These are phyloP conservation scores for Drosophila merina DNA, from an alignment of 2,888 invertebrate species.

Conservation along the genomic window DNA sequence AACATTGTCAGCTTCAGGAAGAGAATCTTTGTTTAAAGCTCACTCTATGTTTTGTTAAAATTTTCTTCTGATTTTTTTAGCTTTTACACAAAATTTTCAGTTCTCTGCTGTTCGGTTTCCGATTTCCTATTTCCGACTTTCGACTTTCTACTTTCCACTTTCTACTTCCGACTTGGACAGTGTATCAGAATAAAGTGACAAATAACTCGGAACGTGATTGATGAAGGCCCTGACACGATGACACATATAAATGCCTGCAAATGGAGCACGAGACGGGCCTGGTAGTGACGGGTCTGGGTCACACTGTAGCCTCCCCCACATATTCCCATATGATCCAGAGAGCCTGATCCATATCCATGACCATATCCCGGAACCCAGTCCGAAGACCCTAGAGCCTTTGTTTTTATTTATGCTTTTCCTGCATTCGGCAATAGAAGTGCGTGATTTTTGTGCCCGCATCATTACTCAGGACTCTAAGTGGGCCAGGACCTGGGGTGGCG, in stretches of 20 bases:
- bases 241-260: conserved; percentile 77
- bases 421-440: conserved; percentile 49
- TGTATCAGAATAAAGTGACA: conserved; percentile 61
- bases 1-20: too few species aligned
- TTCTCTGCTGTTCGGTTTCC: too few species aligned
- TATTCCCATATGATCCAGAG: background rate
- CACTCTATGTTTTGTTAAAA: too few species aligned
- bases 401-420: conserved; percentile 22
- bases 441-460: conserved; percentile 56
- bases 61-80: too few species aligned
- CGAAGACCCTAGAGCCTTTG: conserved; percentile 8
- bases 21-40: too few species aligned
- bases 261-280: conserved; percentile 65
- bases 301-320: conserved; percentile 14
- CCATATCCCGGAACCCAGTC: background rate
- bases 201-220: conserved; percentile 76
- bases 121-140: too few species aligned
- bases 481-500: background rate
- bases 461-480: conserved; percentile 57
- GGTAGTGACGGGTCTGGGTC: conserved; percentile 57
- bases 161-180: background rate
- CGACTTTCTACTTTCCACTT: too few species aligned
- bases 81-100: too few species aligned
- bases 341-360: conserved; percentile 21
- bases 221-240: conserved; percentile 72